A percentile compares a stretch with the other conserved stretches of the same genome.
Evolutionary conservation across 2,113 vertebrate species (phyloP).

Genomic region (Urocolius indicus): DNA sequence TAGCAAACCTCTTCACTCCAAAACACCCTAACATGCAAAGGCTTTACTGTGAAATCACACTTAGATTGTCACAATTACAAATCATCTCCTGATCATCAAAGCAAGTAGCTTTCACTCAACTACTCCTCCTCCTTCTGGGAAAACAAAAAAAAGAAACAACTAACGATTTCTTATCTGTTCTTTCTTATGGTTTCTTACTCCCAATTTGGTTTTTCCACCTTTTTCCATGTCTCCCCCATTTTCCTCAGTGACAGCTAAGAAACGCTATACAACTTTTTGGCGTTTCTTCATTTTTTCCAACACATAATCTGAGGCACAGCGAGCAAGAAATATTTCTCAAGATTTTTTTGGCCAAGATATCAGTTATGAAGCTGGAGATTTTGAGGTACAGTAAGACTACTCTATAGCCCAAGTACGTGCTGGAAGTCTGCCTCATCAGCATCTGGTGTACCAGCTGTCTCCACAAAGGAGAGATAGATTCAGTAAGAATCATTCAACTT

Average conservation of each 20-base stretch:
- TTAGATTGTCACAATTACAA: background rate
- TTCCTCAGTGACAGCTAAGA: background rate
- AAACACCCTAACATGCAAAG: background rate
- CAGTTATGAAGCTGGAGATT: background rate
- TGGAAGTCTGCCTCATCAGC: background rate
- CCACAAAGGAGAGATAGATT: background rate
- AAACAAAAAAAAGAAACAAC: background rate
- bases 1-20: background rate
- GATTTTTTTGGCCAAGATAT: background rate
- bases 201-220: background rate
- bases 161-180: background rate
- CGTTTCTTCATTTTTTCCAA: background rate
- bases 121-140: background rate
- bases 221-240: background rate
- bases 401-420: background rate
- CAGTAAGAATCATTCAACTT: background rate
- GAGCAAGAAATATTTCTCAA: background rate
- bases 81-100: background rate
- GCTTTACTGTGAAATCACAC: background rate
- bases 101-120: background rate
- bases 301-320: background rate
- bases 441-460: background rate
- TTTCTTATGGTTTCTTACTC: background rate
- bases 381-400: background rate
- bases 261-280: background rate